phyloP scores from a whole-genome alignment of 64 coral and sea anemone genomes.

The Dendrophyllia cribrosa region DNA sequence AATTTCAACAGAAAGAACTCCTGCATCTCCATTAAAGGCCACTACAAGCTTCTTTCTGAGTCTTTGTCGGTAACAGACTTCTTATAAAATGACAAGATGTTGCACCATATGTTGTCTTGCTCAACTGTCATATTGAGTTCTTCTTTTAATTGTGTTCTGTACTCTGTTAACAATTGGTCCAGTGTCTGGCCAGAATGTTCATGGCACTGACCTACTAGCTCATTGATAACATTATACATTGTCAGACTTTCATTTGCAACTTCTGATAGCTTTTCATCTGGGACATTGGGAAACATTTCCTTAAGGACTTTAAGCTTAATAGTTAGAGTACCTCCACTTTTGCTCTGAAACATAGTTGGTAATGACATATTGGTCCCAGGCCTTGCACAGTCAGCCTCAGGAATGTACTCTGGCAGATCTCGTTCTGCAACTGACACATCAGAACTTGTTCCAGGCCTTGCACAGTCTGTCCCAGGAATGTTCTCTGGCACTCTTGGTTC shows the following conservation, averaged over 20 bases:
- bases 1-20: constrained; percentile 42
- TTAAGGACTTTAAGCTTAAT: not conserved
- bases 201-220: not conserved
- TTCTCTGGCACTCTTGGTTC: constrained; percentile 1
- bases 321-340: not conserved
- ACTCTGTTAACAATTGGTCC: not conserved
- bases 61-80: constrained; percentile 12
- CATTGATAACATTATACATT: not conserved
- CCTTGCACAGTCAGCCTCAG: not conserved
- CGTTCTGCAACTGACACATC: not conserved
- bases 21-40: constrained; percentile 34
- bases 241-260: constrained; percentile 3
- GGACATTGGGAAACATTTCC: not conserved
- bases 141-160: constrained; percentile 14
- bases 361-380: not conserved
- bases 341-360: not conserved
- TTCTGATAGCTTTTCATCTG: not conserved
- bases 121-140: constrained; percentile 28
- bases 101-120: constrained; percentile 38
- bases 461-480: not conserved
- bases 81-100: constrained; percentile 46
- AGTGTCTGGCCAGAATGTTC: constrained; percentile 7
- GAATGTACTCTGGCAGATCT: not conserved
- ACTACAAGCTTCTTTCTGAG: constrained; percentile 31
- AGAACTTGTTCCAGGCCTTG: not conserved